Percentiles rank a stretch among this genome's conserved stretches.
phyloP scores from a whole-genome alignment of 2,113 vertebrate species.

The Epinephelus lanceolatus region DNA sequence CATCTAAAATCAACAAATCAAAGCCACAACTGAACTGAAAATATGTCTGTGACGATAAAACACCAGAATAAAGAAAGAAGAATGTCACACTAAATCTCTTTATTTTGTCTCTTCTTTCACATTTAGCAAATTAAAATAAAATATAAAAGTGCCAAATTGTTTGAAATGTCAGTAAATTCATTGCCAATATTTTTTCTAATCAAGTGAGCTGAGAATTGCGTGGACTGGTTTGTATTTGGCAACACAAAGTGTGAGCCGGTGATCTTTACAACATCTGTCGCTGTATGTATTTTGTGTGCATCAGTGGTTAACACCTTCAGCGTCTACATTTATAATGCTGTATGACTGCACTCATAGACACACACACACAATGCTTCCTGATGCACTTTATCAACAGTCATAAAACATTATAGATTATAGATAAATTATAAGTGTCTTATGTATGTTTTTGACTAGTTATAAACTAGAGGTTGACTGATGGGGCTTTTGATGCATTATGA shows the following conservation, averaged over 20 bases:
- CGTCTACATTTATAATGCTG: too few relatives aligned
- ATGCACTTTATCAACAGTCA: too few relatives aligned
- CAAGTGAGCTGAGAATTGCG: background rate
- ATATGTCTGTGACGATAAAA: background rate
- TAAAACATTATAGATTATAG: too few relatives aligned
- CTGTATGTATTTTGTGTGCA: background rate
- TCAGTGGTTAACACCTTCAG: conserved; percentile 60
- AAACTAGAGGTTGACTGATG: too few relatives aligned
- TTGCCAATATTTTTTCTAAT: too few relatives aligned
- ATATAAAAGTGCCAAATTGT: background rate
- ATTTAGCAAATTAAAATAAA: background rate
- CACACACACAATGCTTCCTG: too few relatives aligned
- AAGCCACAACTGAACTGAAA: too few relatives aligned
- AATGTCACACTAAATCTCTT: background rate
- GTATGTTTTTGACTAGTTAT: too few relatives aligned
- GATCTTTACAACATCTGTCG: conserved; percentile 2
- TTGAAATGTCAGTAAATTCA: background rate
- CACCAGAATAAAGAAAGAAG: background rate
- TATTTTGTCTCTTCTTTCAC: background rate
- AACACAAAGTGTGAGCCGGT: conserved; percentile 24
- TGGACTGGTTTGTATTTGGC: background rate
- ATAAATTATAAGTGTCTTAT: too few relatives aligned
- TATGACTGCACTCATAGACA: too few relatives aligned
- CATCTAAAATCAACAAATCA: too few relatives aligned
- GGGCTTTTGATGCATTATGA: too few relatives aligned